Conservation (phyloP, 2,888 invertebrate species). For the Metopia argyrocephala region DNA sequence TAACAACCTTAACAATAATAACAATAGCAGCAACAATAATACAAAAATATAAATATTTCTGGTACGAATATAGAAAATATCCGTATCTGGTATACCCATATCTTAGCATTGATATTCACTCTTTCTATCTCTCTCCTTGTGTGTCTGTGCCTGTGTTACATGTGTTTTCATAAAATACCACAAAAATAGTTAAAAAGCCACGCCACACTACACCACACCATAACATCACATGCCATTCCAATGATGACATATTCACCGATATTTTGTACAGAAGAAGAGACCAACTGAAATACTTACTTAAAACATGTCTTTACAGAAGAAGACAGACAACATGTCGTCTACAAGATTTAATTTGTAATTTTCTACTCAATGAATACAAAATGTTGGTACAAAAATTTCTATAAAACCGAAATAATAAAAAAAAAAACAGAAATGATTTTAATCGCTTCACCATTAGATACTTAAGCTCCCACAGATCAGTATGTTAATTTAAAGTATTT, state of each 20-base stretch:
- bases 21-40: neutral
- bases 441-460: conserved; percentile 41
- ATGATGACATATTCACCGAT: conserved; percentile 54
- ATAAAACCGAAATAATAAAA: conserved; percentile 39
- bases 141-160: neutral
- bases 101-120: neutral
- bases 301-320: neutral
- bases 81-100: neutral
- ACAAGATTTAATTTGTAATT: conserved; percentile 65
- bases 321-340: conserved; percentile 60
- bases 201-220: conserved; percentile 19
- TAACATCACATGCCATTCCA: conserved; percentile 16
- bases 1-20: neutral
- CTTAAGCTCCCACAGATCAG: conserved; percentile 56
- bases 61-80: neutral
- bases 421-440: conserved; percentile 43
- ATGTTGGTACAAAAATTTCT: conserved; percentile 49
- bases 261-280: conserved; percentile 5
- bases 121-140: neutral
- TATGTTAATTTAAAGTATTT: conserved; percentile 49
- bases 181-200: conserved; percentile 51
- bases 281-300: neutral
- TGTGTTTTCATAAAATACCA: conserved; percentile 41
- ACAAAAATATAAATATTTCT: conserved; percentile 37
- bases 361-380: conserved; percentile 59